Evolutionary conservation across 2,113 vertebrate genomes (phyloP).

Genomic region (Sander vitreus): DNA sequence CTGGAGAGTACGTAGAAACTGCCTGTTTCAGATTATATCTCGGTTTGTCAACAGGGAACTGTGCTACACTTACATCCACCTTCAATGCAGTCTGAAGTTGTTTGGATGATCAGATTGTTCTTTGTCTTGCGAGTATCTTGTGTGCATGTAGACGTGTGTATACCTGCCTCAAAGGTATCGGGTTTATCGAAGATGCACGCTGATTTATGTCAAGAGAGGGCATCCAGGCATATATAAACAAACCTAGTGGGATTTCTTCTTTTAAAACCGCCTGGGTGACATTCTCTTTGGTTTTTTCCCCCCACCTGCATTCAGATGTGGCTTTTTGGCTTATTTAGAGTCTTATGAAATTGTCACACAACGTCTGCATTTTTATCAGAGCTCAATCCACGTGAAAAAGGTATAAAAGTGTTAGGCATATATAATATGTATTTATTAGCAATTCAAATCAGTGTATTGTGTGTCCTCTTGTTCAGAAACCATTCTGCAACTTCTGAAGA

Average conservation of each 20-base stretch:
- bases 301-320: slow-evolving; percentile 38
- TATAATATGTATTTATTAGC: slow-evolving; percentile 8
- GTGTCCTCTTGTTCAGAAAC: slow-evolving; percentile 83
- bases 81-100: slow-evolving; percentile 46
- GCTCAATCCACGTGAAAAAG: not conserved
- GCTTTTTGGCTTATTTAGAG: slow-evolving; percentile 17
- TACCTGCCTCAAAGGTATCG: slow-evolving; percentile 40
- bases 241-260: slow-evolving; percentile 34
- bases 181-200: slow-evolving; percentile 40
- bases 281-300: slow-evolving; percentile 21
- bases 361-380: slow-evolving; percentile 19
- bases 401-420: not conserved
- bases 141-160: slow-evolving; percentile 20
- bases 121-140: slow-evolving; percentile 56
- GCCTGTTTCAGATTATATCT: slow-evolving; percentile 64
- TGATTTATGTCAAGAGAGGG: slow-evolving; percentile 61
- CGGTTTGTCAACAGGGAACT: slow-evolving; percentile 58
- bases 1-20: slow-evolving; percentile 48
- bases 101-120: slow-evolving; percentile 64
- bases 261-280: slow-evolving; percentile 26
- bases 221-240: slow-evolving; percentile 45
- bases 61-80: slow-evolving; percentile 36
- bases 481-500: slow-evolving; percentile 88
- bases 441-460: slow-evolving; percentile 37
- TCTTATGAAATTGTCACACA: slow-evolving; percentile 19